Base-by-base conservation (phyloP, 2,888 invertebrate genomes). In the Melanotus villosus region DNA sequence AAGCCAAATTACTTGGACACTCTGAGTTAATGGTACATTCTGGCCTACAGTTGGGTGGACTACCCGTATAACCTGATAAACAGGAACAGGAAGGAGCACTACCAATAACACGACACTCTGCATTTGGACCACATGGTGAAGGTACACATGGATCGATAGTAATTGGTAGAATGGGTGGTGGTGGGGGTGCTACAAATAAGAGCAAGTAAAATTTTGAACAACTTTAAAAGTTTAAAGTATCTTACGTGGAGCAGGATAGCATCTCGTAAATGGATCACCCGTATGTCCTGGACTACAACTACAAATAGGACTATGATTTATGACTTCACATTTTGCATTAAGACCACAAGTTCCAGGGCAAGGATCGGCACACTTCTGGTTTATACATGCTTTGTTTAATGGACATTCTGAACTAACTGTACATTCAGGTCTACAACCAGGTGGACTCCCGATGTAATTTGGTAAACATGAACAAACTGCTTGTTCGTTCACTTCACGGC, bases 401-500 rank as follows among this genome's bases (percentile, higher is more conserved):
- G 87, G 79, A 78, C 91, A 91, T 75, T 90, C 90, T 1, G 89
- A 85, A 75, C 89, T 90, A 9, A 89, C 87, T 10, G 86, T 82
- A 80, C 92, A 92, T 82, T 91, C 91, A 0, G 90, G 90, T 63
- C 89, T 83, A 78, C 91, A 91, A 74, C 88, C 89, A 7, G 92
- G 91, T 30, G 92, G 91, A 38, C 85, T 84, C 21, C 91, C 91
- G 21, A 87, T 83, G 79, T 88, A 92, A 62, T 86, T 86, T 1
- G 86, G 81, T 30, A 89, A 79, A 77, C 91, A 91, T 10, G 88
- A 86, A 76, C 91, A 91, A 1, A 91, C 89, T 5, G 92, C 91
- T 79, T 76, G 81, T 74, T 80, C 80, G 26, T 79, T 79, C 56
- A 90, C 83, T 78, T 91, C 91, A 65, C 89, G 89, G 80, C 95